Evolutionary conservation across 2,888 invertebrate genomes (phyloP), one percentile per base, ranked within the genome.

Genomic region (Pogonocherus hispidulus): DNA sequence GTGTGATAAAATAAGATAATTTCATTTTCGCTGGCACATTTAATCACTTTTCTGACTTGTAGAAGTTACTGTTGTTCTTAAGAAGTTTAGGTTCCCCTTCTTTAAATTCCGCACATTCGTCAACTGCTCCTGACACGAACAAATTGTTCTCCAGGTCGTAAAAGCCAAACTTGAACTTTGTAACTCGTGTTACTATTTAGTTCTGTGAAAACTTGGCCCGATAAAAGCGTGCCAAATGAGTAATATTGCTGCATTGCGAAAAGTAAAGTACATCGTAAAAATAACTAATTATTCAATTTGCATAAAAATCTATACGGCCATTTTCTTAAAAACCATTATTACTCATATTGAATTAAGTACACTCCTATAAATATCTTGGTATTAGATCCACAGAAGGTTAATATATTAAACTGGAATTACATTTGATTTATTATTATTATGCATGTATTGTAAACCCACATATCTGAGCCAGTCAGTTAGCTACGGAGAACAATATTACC

Each of bases 391-490:
- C 16, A 37, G n/a, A n/a, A 20, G 41, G 41, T 41, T 37, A 20
- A 55, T 55, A 41, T 20, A 55, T 55, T 37, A 54, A 20, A 37
- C 18, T 20, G 35, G 37, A 20, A 55, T 6, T 55, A 20, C 14
- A 20, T 4, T 55, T 55, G 37, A 55, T 37, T 55, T 41, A 55
- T 37, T 37, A 55, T 37, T 37, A 20, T 55, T 55, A 20, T 55
- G 32, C 54, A 54, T 51, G 32, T 23, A 16, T 52, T 54, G 37
- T 55, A 37, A 37, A 41, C 19, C 55, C 55, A 55, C 55, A n/a
- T 20, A 20, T 20, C 37, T 55, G n/a, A 41, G 18, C 20, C 14
- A 37, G 20, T 54, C n/a, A 27, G 16, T 52, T 20, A 41, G 37
- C 37, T 57, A 22, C 46, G 11, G 23, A 14, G 35, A 22, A 46